Percentiles rank a stretch among this genome's conserved stretches.
Conservation (phyloP, 1,140 invertebrate species). For the Antheraea pernyi region DNA sequence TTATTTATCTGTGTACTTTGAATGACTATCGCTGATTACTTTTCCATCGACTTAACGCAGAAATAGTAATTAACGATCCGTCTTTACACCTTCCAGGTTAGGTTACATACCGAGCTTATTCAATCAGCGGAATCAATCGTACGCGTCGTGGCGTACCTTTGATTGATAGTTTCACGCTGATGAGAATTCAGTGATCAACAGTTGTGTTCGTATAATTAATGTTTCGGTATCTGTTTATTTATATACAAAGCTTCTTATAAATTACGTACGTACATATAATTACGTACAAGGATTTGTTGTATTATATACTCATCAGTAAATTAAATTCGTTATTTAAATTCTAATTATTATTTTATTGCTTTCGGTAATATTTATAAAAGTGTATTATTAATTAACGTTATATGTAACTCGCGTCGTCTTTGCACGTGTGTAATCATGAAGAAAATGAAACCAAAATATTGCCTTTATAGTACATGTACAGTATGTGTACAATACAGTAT, state of each 20-base stretch:
- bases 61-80: not conserved
- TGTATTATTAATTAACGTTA: too few species aligned
- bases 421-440: too few species aligned
- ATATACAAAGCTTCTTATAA: not conserved
- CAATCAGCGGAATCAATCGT: not conserved
- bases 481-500: too few species aligned
- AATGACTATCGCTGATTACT: not conserved
- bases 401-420: too few species aligned
- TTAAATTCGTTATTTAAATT: too few species aligned
- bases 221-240: not conserved
- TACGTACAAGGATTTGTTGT: not conserved
- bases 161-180: not conserved
- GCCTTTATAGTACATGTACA: too few species aligned
- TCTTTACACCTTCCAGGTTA: not conserved
- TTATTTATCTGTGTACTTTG: not conserved
- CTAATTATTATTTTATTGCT: too few species aligned
- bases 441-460: too few species aligned
- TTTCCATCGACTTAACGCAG: not conserved
- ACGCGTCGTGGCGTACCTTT: not conserved
- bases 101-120: not conserved
- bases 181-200: not conserved
- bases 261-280: not conserved
- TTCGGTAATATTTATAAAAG: too few species aligned
- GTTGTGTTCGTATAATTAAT: not conserved
- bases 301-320: too few species aligned